These are phyloP conservation scores for Scyliorhinus canicula DNA, from an alignment of 2,797 vertebrate genomes.

Conservation along the genomic window DNA sequence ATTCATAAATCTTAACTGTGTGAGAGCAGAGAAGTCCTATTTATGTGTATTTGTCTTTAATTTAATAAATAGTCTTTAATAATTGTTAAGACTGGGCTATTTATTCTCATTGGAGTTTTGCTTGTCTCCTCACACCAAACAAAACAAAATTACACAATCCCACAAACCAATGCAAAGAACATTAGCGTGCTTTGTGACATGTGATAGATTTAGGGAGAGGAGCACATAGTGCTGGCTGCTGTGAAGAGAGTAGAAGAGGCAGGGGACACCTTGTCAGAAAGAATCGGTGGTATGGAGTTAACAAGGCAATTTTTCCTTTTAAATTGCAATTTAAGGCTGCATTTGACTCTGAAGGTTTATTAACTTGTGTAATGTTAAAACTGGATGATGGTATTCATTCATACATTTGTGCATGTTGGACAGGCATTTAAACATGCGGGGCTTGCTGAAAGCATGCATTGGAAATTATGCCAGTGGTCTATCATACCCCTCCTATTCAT, in stretches of 20 bases:
- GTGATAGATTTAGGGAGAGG: neutral
- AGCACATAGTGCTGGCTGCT: neutral
- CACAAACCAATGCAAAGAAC: too few relatives aligned
- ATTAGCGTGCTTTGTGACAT: too few relatives aligned
- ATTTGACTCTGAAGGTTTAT: neutral
- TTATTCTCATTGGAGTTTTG: too few relatives aligned
- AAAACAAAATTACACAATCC: too few relatives aligned
- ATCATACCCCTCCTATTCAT: neutral
- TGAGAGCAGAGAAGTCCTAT: too few relatives aligned
- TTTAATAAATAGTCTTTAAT: too few relatives aligned
- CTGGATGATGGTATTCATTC: neutral
- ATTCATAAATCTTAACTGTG: too few relatives aligned
- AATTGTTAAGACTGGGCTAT: too few relatives aligned
- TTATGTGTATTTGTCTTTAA: too few relatives aligned
- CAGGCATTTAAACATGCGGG: neutral
- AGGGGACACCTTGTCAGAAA: neutral
- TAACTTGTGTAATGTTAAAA: neutral
- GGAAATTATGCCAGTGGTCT: neutral
- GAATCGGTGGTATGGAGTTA: neutral
- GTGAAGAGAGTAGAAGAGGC: neutral
- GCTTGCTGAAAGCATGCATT: neutral
- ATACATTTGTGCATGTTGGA: neutral
- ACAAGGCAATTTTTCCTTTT: neutral
- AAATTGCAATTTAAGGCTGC: neutral
- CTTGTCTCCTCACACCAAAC: too few relatives aligned